These are phyloP conservation scores for Notarius quadriscutis DNA, from an alignment of 2,113 vertebrate genomes.

Conservation along the genomic window DNA sequence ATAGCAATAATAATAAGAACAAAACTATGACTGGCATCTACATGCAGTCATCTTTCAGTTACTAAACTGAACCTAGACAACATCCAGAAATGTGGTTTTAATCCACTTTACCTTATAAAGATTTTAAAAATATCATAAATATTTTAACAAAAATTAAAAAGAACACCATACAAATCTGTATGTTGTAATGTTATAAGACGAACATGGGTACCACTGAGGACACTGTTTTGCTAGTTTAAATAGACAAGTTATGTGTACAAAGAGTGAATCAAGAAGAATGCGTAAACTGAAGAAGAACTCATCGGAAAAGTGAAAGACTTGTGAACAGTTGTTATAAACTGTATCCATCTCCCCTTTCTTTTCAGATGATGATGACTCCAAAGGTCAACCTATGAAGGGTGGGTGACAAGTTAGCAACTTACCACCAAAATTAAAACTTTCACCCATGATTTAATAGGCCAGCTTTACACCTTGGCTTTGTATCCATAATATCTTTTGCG, in stretches of 20 bases:
- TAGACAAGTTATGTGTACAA: background rate
- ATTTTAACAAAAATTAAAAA: conserved; percentile 17
- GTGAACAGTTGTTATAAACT: conserved; percentile 62
- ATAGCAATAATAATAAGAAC: background rate
- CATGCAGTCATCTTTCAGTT: background rate
- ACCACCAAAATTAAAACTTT: conserved; percentile 54
- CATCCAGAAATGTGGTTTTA: background rate
- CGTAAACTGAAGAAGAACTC: conserved; percentile 18
- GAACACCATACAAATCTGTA: background rate
- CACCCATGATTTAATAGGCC: conserved; percentile 29
- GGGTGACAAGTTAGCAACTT: conserved; percentile 73
- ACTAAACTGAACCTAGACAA: background rate
- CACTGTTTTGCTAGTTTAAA: background rate
- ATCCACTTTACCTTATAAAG: background rate
- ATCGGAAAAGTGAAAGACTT: conserved; percentile 33
- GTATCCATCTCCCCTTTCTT: conserved; percentile 67
- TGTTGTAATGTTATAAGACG: background rate
- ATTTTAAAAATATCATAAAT: conserved; percentile 5
- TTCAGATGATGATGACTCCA: conserved; percentile 79
- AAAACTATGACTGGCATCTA: background rate
- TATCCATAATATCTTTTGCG: background rate
- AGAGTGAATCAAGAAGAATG: background rate
- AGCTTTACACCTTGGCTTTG: conserved; percentile 15
- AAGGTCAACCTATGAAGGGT: conserved; percentile 72
- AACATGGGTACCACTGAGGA: background rate